Evolutionary conservation across 2,113 vertebrate genomes (phyloP).

Genomic region (Neotragus pygmaeus): DNA sequence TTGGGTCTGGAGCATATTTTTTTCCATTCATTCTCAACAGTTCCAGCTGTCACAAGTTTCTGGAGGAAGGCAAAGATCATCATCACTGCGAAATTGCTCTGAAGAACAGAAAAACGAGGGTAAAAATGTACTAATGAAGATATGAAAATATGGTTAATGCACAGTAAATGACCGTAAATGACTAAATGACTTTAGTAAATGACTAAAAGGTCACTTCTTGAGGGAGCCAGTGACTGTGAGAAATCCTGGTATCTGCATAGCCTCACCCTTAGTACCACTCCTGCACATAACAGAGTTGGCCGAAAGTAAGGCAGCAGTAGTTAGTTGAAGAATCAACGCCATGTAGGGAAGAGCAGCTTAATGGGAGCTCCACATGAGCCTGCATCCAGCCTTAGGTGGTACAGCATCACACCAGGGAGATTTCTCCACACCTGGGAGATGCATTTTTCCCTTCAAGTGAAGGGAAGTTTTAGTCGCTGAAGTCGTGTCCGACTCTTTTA

Average conservation of each 20-base stretch:
- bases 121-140: not conserved
- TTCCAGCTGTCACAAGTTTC: slow-evolving; percentile 61
- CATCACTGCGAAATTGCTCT: slow-evolving; percentile 65
- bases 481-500: no score
- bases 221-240: not conserved
- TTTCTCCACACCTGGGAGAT: not conserved
- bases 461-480: not conserved
- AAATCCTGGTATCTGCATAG: not conserved
- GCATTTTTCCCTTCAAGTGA: not conserved
- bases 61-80: slow-evolving; percentile 66
- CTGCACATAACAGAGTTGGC: not conserved
- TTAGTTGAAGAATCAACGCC: not conserved
- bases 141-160: rapidly evolving
- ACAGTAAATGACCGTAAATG: not conserved
- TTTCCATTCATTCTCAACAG: slow-evolving; percentile 66
- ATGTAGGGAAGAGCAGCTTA: not conserved
- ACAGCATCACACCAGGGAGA: not conserved
- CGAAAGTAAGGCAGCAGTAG: not conserved
- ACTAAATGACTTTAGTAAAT: not conserved
- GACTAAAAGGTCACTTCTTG: not conserved
- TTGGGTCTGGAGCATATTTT: slow-evolving; percentile 52
- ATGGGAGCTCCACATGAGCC: not conserved
- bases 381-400: not conserved
- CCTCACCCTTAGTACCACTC: not conserved
- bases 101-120: not conserved